phyloP scores from a whole-genome alignment of 1,140 invertebrate species.

The Contarinia nasturtii region DNA sequence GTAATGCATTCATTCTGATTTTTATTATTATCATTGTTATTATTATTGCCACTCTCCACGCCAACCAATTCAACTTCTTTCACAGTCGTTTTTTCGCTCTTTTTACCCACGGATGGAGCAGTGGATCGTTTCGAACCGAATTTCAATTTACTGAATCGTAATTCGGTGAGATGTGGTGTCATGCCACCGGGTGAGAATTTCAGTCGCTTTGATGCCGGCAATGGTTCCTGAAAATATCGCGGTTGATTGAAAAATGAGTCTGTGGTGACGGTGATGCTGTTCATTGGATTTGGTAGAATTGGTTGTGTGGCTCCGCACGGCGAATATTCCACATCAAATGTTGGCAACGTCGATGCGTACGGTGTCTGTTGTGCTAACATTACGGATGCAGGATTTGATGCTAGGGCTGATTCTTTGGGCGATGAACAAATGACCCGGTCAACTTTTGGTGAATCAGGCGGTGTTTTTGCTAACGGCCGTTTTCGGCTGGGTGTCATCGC shows the following conservation, averaged over 20 bases:
- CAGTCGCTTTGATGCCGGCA: not conserved
- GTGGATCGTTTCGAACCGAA: not conserved
- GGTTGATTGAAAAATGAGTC: conserved; percentile 23
- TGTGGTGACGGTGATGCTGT: conserved; percentile 18
- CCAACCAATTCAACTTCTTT: not conserved
- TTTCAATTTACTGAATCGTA: conserved; percentile 1
- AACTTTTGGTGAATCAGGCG: not conserved
- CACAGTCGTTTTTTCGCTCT: no score
- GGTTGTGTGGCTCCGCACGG: conserved; percentile 13
- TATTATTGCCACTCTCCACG: no score
- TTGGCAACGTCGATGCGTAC: conserved; percentile 10
- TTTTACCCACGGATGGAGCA: no score
- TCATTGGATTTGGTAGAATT: conserved; percentile 5
- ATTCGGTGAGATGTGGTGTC: not conserved
- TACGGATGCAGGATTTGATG: not conserved
- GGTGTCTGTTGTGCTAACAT: not conserved
- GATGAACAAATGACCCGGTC: not conserved
- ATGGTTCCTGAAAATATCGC: conserved; percentile 9
- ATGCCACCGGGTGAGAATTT: conserved; percentile 1
- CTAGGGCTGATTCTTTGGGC: not conserved
- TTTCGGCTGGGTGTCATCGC: conserved; percentile 5
- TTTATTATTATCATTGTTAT: no score
- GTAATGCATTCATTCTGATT: no score
- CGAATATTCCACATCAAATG: conserved; percentile 10
- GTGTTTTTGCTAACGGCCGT: not conserved